These are phyloP conservation scores for Distichodus sexfasciatus DNA, from an alignment of 2,797 vertebrate species.

Conservation along the genomic window DNA sequence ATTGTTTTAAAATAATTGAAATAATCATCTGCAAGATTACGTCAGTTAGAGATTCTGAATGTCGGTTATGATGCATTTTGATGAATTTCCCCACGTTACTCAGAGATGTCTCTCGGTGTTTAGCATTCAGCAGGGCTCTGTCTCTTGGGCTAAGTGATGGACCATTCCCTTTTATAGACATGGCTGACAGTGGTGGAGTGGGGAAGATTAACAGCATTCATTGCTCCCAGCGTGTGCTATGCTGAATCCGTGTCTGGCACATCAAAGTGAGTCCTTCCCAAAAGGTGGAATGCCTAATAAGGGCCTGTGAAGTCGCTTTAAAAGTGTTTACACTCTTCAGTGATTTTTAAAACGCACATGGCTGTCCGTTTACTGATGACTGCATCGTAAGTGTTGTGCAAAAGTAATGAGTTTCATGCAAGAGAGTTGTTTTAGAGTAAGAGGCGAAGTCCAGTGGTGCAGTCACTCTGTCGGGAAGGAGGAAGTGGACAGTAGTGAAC, in stretches of 20 bases:
- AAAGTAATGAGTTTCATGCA: not conserved
- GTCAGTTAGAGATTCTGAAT: too few species aligned
- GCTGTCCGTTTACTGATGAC: not conserved
- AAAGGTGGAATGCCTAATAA: constrained; percentile 5
- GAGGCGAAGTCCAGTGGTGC: not conserved
- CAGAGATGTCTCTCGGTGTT: constrained; percentile 57
- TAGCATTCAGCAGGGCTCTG: constrained; percentile 49
- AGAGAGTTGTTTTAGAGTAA: not conserved
- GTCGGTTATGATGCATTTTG: too few species aligned
- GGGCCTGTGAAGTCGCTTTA: not conserved
- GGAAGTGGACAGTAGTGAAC: constrained; percentile 5
- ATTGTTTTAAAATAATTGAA: too few species aligned
- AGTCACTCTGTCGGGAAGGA: constrained; percentile 15
- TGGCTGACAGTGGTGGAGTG: constrained; percentile 62
- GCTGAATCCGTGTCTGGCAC: constrained; percentile 40
- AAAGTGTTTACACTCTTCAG: not conserved
- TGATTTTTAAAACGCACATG: not conserved
- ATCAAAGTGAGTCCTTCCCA: constrained; percentile 18
- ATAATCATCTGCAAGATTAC: too few species aligned
- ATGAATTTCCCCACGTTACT: too few species aligned
- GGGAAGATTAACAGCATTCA: constrained; percentile 61
- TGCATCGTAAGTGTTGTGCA: not conserved
- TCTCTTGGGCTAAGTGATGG: constrained; percentile 63
- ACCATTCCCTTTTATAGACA: constrained; percentile 82
- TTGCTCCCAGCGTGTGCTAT: constrained; percentile 49